Evolutionary conservation across 2,888 invertebrate species (phyloP).

Genomic region (Drosophila greeni): DNA sequence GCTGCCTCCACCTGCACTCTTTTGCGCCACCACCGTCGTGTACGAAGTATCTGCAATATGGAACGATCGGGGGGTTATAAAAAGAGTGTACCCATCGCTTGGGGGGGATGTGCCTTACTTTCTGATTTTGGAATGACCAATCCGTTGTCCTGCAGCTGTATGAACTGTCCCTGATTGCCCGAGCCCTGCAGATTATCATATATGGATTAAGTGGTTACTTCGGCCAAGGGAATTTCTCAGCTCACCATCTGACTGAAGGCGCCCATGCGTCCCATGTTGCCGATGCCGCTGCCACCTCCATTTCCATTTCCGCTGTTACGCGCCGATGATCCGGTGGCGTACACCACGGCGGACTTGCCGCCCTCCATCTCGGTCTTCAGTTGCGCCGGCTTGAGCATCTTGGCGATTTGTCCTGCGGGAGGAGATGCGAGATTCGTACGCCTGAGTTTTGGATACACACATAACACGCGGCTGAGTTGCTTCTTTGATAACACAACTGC

Average conservation of each 20-base stretch:
- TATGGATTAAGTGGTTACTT: neutral
- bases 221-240: neutral
- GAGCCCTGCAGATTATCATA: constrained; percentile 63
- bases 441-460: constrained; percentile 18
- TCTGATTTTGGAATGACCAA: constrained; percentile 72
- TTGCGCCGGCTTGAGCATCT: constrained; percentile 75
- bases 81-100: neutral
- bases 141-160: constrained; percentile 75
- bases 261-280: constrained; percentile 67
- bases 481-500: constrained; percentile 31
- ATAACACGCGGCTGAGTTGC: constrained; percentile 24
- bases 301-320: constrained; percentile 54
- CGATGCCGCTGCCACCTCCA: constrained; percentile 53
- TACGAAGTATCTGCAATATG: constrained; percentile 69
- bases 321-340: constrained; percentile 48
- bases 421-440: constrained; percentile 15
- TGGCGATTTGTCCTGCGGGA: constrained; percentile 75
- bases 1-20: constrained; percentile 37
- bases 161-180: constrained; percentile 74
- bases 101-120: constrained; percentile 60
- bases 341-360: constrained; percentile 51
- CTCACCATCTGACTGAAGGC: constrained; percentile 74
- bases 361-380: constrained; percentile 68
- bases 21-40: constrained; percentile 72
- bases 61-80: neutral